These are phyloP conservation scores for Sebastes schlegelii DNA, from an alignment of 2,113 vertebrate species.

Conservation along the genomic window DNA sequence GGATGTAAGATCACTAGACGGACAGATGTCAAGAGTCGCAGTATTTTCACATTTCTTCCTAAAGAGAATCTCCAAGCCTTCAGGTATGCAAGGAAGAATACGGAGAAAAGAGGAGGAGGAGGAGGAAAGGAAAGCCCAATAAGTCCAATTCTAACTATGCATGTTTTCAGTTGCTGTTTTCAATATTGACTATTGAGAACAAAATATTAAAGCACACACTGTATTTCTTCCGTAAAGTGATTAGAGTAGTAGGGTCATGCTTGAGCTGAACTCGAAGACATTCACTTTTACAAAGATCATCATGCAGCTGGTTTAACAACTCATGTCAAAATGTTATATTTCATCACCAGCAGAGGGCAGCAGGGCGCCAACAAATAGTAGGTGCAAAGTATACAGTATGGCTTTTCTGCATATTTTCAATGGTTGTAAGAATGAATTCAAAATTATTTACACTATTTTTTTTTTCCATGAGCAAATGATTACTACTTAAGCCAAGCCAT, in stretches of 20 bases:
- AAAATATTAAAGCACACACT: background rate
- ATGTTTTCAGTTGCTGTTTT: background rate
- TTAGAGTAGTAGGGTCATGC: too few species aligned
- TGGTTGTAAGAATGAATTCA: background rate
- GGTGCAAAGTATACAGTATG: background rate
- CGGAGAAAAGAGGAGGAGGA: too few species aligned
- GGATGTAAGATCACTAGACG: too few species aligned
- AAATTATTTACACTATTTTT: background rate
- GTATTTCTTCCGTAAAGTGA: background rate
- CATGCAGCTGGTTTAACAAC: background rate
- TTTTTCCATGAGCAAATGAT: background rate
- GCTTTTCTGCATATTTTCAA: background rate
- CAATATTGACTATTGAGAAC: background rate
- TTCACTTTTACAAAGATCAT: background rate
- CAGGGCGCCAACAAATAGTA: constrained; percentile 15
- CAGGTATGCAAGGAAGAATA: too few species aligned
- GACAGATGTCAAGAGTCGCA: too few species aligned
- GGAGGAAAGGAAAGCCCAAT: too few species aligned
- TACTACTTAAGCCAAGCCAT: too few species aligned
- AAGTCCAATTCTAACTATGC: background rate
- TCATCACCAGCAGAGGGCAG: constrained; percentile 57
- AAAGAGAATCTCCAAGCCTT: too few species aligned
- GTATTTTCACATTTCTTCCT: too few species aligned
- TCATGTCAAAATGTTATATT: background rate
- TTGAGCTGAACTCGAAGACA: background rate